A percentile compares a stretch with the other conserved stretches of the same genome.
Conservation (phyloP, 2,113 vertebrate genomes). For the Myiagra hebetior region DNA sequence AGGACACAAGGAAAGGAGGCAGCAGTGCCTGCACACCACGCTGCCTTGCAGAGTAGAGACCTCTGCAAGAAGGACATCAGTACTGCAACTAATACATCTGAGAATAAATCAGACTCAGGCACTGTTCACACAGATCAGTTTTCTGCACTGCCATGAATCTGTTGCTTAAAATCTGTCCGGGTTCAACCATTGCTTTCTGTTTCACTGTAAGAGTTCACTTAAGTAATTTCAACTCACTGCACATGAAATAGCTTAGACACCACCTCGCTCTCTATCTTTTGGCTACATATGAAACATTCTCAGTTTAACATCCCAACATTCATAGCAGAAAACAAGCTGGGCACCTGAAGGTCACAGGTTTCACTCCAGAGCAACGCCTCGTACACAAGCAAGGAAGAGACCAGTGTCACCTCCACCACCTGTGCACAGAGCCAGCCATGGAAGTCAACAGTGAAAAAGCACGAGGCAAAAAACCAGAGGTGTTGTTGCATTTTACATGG, state of each 20-base stretch:
- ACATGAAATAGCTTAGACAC: not conserved
- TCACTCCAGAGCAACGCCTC: not conserved
- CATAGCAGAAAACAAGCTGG: not conserved
- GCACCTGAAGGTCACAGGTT: not conserved
- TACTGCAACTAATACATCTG: not conserved
- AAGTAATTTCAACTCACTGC: not conserved
- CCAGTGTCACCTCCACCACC: not conserved
- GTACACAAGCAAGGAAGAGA: not conserved
- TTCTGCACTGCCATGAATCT: not conserved
- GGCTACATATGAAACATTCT: not conserved
- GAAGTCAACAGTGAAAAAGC: not conserved
- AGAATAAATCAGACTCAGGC: not conserved
- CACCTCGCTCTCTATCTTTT: not conserved
- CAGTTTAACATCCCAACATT: not conserved
- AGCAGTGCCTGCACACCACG: not conserved
- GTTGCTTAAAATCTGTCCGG: not conserved
- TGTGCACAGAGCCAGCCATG: not conserved
- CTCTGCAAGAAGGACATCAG: not conserved
- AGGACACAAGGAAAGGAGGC: not conserved
- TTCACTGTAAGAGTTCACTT: not conserved
- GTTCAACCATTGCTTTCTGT: not conserved
- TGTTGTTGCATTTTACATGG: not conserved
- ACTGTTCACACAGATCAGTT: not conserved
- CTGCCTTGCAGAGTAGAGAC: not conserved
- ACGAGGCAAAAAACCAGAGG: not conserved